These are phyloP conservation scores for Prolemur simus DNA, from an alignment of 2,113 vertebrate genomes.

Conservation along the genomic window DNA sequence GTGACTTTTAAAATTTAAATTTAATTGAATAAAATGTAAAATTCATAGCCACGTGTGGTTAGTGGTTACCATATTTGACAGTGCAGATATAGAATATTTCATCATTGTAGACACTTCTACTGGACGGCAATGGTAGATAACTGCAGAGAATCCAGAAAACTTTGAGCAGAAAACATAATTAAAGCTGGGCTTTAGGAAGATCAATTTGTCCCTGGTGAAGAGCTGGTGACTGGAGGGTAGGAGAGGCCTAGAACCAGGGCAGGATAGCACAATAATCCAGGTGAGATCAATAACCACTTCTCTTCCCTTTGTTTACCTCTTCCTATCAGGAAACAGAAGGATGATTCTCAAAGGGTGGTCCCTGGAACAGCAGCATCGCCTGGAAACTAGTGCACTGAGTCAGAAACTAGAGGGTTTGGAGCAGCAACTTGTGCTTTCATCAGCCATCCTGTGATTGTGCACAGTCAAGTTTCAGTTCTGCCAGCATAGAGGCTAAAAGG, in stretches of 20 bases:
- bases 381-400: not conserved
- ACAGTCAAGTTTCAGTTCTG: not conserved
- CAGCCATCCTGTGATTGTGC: not conserved
- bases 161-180: not conserved
- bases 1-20: not conserved
- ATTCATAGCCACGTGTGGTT: not conserved
- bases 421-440: not conserved
- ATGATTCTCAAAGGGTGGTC: not conserved
- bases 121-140: not conserved
- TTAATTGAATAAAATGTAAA: not conserved
- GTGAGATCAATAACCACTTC: not conserved
- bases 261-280: not conserved
- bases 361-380: not conserved
- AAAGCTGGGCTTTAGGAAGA: conserved; percentile 9
- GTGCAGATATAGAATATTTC: not conserved
- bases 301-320: not conserved
- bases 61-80: not conserved
- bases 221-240: not conserved
- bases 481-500: not conserved
- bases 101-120: not conserved
- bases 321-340: not conserved
- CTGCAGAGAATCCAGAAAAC: not conserved
- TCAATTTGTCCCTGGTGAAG: not conserved
- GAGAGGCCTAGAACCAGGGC: not conserved
- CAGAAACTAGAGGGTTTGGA: not conserved